phyloP scores from a whole-genome alignment of 2,888 invertebrate species.

The Parelbella ahira region DNA sequence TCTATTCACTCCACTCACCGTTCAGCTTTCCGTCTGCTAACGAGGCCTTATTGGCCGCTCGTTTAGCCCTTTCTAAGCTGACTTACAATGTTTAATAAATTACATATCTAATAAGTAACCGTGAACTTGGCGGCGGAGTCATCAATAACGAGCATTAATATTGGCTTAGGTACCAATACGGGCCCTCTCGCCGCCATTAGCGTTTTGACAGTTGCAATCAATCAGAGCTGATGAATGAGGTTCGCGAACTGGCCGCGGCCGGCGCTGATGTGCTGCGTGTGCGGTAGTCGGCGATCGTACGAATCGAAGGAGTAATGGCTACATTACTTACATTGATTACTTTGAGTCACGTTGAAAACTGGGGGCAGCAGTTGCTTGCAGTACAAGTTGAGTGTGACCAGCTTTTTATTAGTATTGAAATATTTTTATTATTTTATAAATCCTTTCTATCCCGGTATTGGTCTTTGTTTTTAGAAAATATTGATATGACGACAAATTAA shows the following conservation, averaged over 20 bases:
- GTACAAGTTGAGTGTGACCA: too few species aligned
- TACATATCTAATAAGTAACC: slow-evolving; percentile 63
- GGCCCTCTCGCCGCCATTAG: slow-evolving; percentile 73
- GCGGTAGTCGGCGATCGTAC: too few species aligned
- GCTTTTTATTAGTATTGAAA: too few species aligned
- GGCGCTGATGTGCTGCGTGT: slow-evolving; percentile 36
- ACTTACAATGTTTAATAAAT: slow-evolving; percentile 61
- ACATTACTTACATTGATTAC: too few species aligned
- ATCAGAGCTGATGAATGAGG: slow-evolving; percentile 75
- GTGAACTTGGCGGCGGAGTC: slow-evolving; percentile 59
- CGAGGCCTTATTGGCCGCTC: slow-evolving; percentile 44
- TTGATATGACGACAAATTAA: too few species aligned
- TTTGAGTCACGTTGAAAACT: too few species aligned
- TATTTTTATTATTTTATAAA: too few species aligned
- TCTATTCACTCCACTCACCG: slow-evolving; percentile 18
- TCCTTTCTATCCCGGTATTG: too few species aligned
- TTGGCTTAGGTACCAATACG: slow-evolving; percentile 65
- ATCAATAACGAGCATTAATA: slow-evolving; percentile 74
- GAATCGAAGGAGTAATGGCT: too few species aligned
- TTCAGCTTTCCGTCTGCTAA: slow-evolving; percentile 34
- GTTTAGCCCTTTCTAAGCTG: slow-evolving; percentile 45
- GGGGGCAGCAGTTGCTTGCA: too few species aligned
- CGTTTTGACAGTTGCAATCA: slow-evolving; percentile 78
- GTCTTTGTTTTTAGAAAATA: too few species aligned
- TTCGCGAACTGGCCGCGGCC: slow-evolving; percentile 44